These are phyloP conservation scores for Benthochromis sp. DNA, from an alignment of 2,113 vertebrate genomes.

Conservation along the genomic window DNA sequence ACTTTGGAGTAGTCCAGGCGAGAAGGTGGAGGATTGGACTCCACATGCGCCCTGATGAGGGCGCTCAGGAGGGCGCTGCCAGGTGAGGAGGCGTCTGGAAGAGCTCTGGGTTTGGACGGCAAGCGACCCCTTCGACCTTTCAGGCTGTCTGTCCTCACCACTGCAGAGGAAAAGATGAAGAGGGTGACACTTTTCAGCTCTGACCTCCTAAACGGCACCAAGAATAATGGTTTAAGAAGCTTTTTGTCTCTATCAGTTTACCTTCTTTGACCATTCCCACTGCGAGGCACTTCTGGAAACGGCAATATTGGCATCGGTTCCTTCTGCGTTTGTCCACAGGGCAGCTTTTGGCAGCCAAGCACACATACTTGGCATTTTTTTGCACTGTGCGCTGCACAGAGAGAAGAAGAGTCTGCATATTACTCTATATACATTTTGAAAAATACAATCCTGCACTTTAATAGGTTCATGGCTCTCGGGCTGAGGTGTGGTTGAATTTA, in stretches of 20 bases:
- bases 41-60: slow-evolving; percentile 89
- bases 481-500: background rate
- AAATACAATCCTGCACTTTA: background rate
- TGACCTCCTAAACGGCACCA: background rate
- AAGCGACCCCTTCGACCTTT: slow-evolving; percentile 92
- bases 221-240: background rate
- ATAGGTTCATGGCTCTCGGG: background rate
- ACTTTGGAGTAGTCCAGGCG: slow-evolving; percentile 91
- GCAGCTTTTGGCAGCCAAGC: slow-evolving; percentile 91
- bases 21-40: slow-evolving; percentile 88
- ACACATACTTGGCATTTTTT: slow-evolving; percentile 97
- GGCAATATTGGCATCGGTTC: slow-evolving; percentile 90
- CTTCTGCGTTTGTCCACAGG: slow-evolving; percentile 90
- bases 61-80: slow-evolving; percentile 82
- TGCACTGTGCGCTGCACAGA: slow-evolving; percentile 85
- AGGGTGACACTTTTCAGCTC: background rate
- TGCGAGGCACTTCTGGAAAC: slow-evolving; percentile 91
- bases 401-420: background rate
- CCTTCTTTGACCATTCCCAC: slow-evolving; percentile 98
- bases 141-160: slow-evolving; percentile 90
- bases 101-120: slow-evolving; percentile 88
- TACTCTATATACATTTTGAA: background rate
- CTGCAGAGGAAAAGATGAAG: slow-evolving; percentile 61
- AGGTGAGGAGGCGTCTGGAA: slow-evolving; percentile 79
- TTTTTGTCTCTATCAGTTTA: slow-evolving; percentile 32